phyloP scores from a whole-genome alignment of 2,888 invertebrate species.

The Cataglyphis livida region DNA sequence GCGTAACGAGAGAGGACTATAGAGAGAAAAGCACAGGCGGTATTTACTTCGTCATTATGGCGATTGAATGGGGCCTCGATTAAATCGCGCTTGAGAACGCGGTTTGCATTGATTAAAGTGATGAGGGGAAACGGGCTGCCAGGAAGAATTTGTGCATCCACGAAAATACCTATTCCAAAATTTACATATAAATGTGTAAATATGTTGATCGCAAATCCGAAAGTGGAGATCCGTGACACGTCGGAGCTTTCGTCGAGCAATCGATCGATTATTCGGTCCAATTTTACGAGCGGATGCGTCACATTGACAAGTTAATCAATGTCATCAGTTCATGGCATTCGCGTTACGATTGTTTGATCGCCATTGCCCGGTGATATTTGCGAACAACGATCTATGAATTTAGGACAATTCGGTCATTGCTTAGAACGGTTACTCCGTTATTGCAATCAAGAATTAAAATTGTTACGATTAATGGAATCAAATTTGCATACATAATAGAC shows the following conservation, averaged over 20 bases:
- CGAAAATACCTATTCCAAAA: conserved; percentile 7
- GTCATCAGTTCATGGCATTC: neutral
- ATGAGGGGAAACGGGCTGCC: neutral
- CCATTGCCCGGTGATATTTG: neutral
- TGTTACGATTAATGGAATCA: neutral
- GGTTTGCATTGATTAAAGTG: conserved; percentile 20
- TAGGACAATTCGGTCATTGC: conserved; percentile 28
- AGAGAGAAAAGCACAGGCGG: neutral
- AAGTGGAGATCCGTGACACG: conserved; percentile 29
- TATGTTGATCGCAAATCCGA: neutral
- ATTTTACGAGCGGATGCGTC: neutral
- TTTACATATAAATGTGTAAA: conserved; percentile 35
- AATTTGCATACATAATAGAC: neutral
- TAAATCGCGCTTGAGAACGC: conserved; percentile 24
- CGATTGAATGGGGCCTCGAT: conserved; percentile 27
- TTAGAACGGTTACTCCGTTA: neutral
- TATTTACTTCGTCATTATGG: conserved; percentile 29
- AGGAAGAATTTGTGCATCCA: neutral
- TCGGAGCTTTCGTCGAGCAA: neutral
- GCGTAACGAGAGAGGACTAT: neutral
- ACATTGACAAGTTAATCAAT: conserved; percentile 1
- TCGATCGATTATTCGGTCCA: conserved; percentile 11
- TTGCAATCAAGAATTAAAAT: neutral
- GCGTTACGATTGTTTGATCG: neutral
- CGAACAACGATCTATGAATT: neutral